These are phyloP conservation scores for Lymantria dispar DNA, from an alignment of 2,888 invertebrate genomes.

Conservation along the genomic window DNA sequence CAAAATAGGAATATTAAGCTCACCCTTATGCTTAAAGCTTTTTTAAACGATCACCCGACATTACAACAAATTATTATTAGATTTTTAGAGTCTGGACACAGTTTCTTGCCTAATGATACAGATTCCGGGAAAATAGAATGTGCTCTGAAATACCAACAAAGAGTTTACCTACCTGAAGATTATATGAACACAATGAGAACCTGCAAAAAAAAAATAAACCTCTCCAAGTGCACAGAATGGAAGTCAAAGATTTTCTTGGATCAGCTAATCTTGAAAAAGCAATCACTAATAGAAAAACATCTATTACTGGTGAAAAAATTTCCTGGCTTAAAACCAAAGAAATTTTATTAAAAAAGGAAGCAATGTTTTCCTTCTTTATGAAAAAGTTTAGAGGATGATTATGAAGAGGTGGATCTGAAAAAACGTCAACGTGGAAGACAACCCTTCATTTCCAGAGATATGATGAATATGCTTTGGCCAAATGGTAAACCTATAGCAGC, in stretches of 20 bases:
- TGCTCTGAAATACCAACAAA: background rate
- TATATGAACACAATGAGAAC: background rate
- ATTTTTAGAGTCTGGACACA: constrained; percentile 11
- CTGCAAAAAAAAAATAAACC: background rate
- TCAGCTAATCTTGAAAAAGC: background rate
- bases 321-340: background rate
- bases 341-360: background rate
- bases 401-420: no score
- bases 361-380: no score
- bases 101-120: constrained; percentile 7
- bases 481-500: background rate
- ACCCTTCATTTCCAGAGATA: no score
- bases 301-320: background rate
- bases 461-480: background rate
- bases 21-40: constrained; percentile 22
- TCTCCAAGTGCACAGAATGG: background rate
- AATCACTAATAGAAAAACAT: background rate
- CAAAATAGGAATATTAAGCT: constrained; percentile 7
- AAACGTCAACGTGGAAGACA: no score
- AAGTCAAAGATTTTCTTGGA: background rate
- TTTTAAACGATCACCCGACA: constrained; percentile 20
- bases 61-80: constrained; percentile 8
- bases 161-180: background rate
- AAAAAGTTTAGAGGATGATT: no score
- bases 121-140: background rate